Percentiles rank a stretch among this genome's conserved stretches.
These are phyloP conservation scores for Elegia similella DNA, from an alignment of 2,888 invertebrate genomes.

Conservation along the genomic window DNA sequence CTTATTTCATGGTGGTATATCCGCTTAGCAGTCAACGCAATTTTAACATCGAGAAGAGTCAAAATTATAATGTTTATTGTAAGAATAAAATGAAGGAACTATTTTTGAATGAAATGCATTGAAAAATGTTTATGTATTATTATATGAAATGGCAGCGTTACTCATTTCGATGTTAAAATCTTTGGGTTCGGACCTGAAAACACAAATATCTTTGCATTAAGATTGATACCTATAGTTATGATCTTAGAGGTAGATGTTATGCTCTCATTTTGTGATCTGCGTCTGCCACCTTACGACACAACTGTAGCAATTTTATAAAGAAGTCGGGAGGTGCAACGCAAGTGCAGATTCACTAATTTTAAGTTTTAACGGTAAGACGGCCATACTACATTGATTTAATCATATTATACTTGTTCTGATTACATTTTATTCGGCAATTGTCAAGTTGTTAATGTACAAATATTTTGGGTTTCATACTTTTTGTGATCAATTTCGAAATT, in stretches of 20 bases:
- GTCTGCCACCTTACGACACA: not conserved
- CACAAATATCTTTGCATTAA: not conserved
- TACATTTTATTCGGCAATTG: no score
- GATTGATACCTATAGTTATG: not conserved
- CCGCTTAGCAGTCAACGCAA: not conserved
- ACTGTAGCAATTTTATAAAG: not conserved
- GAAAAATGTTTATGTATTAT: not conserved
- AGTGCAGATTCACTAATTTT: constrained; percentile 13
- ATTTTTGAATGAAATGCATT: not conserved
- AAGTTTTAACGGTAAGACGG: not conserved
- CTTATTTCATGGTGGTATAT: not conserved
- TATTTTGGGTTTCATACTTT: not conserved
- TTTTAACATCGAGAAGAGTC: constrained; percentile 1
- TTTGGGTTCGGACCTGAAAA: not conserved
- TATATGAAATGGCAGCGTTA: not conserved
- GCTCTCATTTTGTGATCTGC: constrained; percentile 45
- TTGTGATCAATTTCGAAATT: not conserved
- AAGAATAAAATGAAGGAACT: no score
- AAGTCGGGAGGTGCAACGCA: not conserved
- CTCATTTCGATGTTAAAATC: not conserved
- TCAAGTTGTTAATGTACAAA: no score
- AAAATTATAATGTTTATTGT: no score
- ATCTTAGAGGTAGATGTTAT: constrained; percentile 48
- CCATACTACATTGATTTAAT: not conserved
- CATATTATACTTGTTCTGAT: no score